These are phyloP conservation scores for Oplegnathus fasciatus DNA, from an alignment of 2,113 vertebrate species.

Conservation along the genomic window DNA sequence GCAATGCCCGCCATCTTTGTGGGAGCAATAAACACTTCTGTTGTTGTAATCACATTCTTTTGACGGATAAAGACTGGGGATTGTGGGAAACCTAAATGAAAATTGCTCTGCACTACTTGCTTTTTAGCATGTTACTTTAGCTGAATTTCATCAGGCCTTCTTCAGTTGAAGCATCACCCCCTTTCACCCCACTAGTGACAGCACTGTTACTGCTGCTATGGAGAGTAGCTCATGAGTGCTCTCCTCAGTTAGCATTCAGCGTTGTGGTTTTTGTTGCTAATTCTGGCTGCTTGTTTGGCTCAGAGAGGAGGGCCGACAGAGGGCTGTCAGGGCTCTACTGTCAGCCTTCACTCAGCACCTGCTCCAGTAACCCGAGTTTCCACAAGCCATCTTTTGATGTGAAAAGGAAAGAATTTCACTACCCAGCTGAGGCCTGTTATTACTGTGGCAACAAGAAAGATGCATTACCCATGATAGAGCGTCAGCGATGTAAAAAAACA, in stretches of 20 bases:
- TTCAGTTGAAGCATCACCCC: neutral
- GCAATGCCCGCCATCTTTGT: neutral
- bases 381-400: slow-evolving; percentile 63
- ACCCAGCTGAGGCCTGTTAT: slow-evolving; percentile 83
- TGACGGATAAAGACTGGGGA: neutral
- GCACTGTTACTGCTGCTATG: neutral
- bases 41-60: neutral
- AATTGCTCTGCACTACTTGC: neutral
- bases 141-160: neutral
- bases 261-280: slow-evolving; percentile 50
- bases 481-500: slow-evolving; percentile 52
- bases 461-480: slow-evolving; percentile 79
- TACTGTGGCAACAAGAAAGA: slow-evolving; percentile 57
- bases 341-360: slow-evolving; percentile 68
- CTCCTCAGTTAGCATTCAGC: slow-evolving; percentile 1
- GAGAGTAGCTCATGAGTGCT: neutral
- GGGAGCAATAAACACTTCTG: slow-evolving; percentile 3
- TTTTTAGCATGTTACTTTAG: neutral
- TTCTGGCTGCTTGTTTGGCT: slow-evolving; percentile 36
- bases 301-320: slow-evolving; percentile 40
- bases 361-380: slow-evolving; percentile 52
- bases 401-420: slow-evolving; percentile 86
- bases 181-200: neutral
- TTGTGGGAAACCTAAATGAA: neutral
- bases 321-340: slow-evolving; percentile 32